phyloP scores from a whole-genome alignment of 2,113 vertebrate species.

The Edolisoma coerulescens region DNA sequence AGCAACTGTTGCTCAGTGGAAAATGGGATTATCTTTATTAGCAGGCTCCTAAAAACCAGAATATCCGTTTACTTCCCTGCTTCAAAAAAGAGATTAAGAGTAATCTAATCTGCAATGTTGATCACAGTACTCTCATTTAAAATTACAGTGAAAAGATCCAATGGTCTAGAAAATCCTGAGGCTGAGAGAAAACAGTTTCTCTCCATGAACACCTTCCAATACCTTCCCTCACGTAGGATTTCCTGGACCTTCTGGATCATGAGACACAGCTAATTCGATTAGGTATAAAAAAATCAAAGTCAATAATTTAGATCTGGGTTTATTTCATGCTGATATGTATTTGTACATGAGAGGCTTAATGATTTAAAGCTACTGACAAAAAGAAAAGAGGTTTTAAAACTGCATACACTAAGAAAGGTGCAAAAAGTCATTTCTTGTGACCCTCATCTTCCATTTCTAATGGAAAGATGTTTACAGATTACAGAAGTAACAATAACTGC shows the following conservation, averaged over 20 bases:
- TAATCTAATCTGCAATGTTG: slow-evolving; percentile 3
- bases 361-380: background rate
- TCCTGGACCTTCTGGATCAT: background rate
- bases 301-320: background rate
- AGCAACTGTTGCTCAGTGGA: slow-evolving; percentile 13
- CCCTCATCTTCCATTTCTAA: background rate
- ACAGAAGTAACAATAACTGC: background rate
- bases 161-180: background rate
- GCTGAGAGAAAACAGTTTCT: background rate
- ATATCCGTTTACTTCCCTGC: background rate
- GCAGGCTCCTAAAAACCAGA: background rate
- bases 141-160: background rate
- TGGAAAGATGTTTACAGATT: background rate
- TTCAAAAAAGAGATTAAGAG: slow-evolving; percentile 28
- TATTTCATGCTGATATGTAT: background rate
- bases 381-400: background rate
- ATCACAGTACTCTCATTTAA: background rate
- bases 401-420: background rate
- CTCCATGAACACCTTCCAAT: background rate
- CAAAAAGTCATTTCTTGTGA: background rate
- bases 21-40: slow-evolving; percentile 57
- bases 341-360: background rate
- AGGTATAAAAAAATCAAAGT: background rate
- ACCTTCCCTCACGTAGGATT: background rate
- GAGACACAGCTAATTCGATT: background rate